Conservation (phyloP, 2,113 vertebrate species). For the Vulpes ferrilata region DNA sequence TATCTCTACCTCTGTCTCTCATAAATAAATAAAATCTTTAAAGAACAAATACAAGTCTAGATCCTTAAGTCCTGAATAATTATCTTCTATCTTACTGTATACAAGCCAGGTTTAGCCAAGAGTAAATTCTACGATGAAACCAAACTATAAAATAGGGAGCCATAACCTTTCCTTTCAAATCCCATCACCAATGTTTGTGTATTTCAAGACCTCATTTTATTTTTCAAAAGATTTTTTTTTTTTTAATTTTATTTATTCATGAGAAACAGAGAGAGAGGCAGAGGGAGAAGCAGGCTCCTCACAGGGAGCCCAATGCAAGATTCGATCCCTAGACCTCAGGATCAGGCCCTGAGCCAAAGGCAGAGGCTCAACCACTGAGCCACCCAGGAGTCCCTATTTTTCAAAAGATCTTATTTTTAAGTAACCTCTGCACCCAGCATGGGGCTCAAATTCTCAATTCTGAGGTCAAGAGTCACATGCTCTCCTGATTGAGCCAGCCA, state of each 20-base stretch:
- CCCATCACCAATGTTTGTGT: background rate
- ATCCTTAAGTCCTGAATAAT: background rate
- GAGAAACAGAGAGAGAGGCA: too few relatives aligned
- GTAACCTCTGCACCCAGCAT: background rate
- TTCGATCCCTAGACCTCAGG: too few relatives aligned
- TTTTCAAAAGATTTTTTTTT: background rate
- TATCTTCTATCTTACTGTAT: background rate
- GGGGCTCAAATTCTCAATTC: background rate
- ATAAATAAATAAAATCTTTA: too few relatives aligned
- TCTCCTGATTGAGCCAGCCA: background rate
- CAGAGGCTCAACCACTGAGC: too few relatives aligned
- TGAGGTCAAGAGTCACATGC: background rate
- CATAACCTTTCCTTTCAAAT: background rate
- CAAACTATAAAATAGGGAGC: constrained; percentile 23
- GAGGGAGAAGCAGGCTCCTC: too few relatives aligned
- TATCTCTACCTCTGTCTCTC: too few relatives aligned
- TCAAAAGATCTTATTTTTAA: background rate
- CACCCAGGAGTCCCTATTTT: too few relatives aligned
- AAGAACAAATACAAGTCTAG: background rate
- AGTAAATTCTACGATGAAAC: background rate
- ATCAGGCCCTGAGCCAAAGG: too few relatives aligned
- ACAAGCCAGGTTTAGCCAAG: background rate
- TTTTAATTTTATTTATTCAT: background rate
- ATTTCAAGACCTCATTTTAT: background rate
- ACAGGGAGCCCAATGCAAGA: too few relatives aligned